phyloP scores from a whole-genome alignment of 2,888 invertebrate species.

The Drosophila nr. perissopoda region DNA sequence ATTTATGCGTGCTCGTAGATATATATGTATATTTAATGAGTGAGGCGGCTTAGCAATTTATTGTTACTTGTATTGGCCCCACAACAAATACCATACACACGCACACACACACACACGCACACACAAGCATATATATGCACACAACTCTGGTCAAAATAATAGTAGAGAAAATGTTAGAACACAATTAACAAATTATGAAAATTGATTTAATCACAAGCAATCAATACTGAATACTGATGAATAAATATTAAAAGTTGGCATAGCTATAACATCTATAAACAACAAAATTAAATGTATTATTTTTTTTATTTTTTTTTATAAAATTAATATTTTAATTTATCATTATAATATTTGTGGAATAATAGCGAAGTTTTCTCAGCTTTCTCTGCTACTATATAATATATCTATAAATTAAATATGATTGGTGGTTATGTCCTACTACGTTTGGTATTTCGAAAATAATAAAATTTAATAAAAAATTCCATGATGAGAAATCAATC shows the following conservation, averaged over 20 bases:
- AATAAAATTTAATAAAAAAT: no score
- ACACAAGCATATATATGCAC: background rate
- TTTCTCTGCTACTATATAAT: no score
- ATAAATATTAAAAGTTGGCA: background rate
- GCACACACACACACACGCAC: background rate
- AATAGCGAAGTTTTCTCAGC: no score
- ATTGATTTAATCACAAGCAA: background rate
- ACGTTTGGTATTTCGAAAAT: no score
- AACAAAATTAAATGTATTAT: background rate
- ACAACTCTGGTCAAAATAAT: background rate
- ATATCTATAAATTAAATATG: no score
- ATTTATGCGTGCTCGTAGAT: background rate
- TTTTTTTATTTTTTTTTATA: background rate
- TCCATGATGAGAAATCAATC: background rate
- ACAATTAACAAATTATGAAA: background rate
- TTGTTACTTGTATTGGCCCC: constrained; percentile 40
- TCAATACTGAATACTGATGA: no score
- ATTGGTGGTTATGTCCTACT: no score
- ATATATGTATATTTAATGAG: constrained; percentile 59
- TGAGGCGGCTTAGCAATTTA: constrained; percentile 65
- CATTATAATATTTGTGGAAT: no score
- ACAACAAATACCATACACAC: constrained; percentile 9
- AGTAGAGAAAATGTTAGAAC: background rate
- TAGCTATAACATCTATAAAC: no score
- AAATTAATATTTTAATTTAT: no score